A percentile compares a stretch with the other conserved stretches of the same genome.
These are phyloP conservation scores for Helarctos malayanus DNA, from an alignment of 2,797 vertebrate genomes.

Conservation along the genomic window DNA sequence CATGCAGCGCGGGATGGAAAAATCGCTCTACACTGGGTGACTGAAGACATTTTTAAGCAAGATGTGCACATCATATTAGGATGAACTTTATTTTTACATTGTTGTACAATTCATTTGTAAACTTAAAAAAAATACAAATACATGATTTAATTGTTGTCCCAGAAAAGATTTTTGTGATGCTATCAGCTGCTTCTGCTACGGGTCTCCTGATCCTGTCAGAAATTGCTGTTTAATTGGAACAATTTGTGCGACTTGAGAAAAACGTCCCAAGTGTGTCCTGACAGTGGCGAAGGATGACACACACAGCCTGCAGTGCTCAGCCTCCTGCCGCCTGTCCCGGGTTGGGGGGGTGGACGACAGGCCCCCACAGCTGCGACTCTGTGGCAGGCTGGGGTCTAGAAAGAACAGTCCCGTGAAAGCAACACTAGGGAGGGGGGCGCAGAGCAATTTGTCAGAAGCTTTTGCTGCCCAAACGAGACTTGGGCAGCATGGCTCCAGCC, in stretches of 20 bases:
- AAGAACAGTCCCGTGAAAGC: not conserved
- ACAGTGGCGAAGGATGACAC: slow-evolving; percentile 58
- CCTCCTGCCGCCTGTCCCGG: not conserved
- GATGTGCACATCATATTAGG: slow-evolving; percentile 90
- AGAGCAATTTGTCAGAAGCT: not conserved
- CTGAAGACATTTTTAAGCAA: slow-evolving; percentile 90
- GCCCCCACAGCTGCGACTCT: slow-evolving; percentile 9
- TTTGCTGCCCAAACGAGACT: not conserved
- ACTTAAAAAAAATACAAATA: slow-evolving; percentile 92
- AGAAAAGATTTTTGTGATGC: slow-evolving; percentile 90
- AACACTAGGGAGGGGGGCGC: not conserved
- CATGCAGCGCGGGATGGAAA: slow-evolving; percentile 93
- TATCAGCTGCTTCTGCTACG: slow-evolving; percentile 71
- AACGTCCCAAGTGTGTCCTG: not conserved
- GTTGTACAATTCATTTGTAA: slow-evolving; percentile 91
- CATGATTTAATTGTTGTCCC: slow-evolving; percentile 91
- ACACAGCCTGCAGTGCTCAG: slow-evolving; percentile 54
- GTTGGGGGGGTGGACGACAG: not conserved
- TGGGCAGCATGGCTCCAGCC: not conserved
- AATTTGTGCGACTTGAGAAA: slow-evolving; percentile 66
- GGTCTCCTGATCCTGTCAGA: slow-evolving; percentile 71
- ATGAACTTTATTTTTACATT: slow-evolving; percentile 91
- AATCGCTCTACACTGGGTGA: slow-evolving; percentile 88
- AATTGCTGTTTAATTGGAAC: slow-evolving; percentile 42
- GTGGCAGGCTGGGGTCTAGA: slow-evolving; percentile 56